Conservation (phyloP, 1,140 invertebrate species). For the Watersipora subatra region DNA sequence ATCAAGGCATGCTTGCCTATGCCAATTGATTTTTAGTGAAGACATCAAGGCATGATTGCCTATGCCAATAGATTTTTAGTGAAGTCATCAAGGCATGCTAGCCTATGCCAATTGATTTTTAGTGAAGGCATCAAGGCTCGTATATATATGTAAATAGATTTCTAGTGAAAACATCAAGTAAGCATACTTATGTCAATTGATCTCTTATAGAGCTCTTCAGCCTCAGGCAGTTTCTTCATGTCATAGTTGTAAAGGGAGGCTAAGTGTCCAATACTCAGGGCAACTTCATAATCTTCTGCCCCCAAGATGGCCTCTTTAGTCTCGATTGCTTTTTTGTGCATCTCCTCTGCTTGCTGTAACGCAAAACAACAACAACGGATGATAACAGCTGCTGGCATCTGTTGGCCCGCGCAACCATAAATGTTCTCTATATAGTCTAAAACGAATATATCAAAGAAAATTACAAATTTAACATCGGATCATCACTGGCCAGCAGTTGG, state of each 20-base stretch:
- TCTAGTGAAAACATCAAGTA: too few relatives aligned
- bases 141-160: too few relatives aligned
- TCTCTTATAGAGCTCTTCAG: constrained; percentile 67
- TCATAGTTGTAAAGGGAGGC: constrained; percentile 88
- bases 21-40: too few relatives aligned
- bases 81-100: too few relatives aligned
- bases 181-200: constrained; percentile 68
- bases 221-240: constrained; percentile 68
- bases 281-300: constrained; percentile 76
- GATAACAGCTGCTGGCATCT: not conserved
- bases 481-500: too few relatives aligned
- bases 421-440: too few relatives aligned
- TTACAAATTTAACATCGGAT: too few relatives aligned
- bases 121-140: too few relatives aligned
- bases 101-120: not conserved
- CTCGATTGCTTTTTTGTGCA: constrained; percentile 77
- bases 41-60: too few relatives aligned
- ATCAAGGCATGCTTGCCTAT: too few relatives aligned
- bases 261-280: constrained; percentile 74
- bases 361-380: not conserved
- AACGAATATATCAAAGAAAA: too few relatives aligned
- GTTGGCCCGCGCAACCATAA: not conserved
- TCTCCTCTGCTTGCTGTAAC: constrained; percentile 62
- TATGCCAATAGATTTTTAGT: too few relatives aligned
- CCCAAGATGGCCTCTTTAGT: constrained; percentile 79